Conservation (phyloP, 2,797 vertebrate species). For the Thunnus albacares region DNA sequence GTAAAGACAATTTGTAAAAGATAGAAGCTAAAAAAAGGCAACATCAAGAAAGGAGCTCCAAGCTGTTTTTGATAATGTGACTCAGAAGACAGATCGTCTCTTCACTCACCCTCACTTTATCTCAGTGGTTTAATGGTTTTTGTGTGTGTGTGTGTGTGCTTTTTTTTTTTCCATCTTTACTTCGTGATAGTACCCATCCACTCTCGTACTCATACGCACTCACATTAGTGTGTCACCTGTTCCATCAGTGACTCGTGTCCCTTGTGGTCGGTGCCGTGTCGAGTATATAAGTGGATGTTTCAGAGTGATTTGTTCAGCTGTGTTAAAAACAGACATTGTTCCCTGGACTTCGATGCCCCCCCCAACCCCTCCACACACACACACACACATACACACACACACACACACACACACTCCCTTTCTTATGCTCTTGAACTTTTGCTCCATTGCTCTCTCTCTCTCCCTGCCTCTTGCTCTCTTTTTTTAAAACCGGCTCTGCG, state of each 20-base stretch:
- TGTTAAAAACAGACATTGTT: constrained; percentile 47
- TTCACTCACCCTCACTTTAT: constrained; percentile 19
- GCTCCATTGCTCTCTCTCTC: constrained; percentile 18
- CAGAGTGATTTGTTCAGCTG: constrained; percentile 39
- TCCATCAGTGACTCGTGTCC: constrained; percentile 59
- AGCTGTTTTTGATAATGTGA: constrained; percentile 5
- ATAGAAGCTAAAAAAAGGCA: background rate
- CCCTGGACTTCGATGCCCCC: background rate
- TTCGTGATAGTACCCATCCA: background rate
- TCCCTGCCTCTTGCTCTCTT: constrained; percentile 14
- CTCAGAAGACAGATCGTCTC: background rate
- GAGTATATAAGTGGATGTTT: constrained; percentile 52
- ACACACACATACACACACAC: no score
- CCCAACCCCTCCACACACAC: background rate
- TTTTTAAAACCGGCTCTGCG: constrained; percentile 34
- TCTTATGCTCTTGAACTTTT: constrained; percentile 26
- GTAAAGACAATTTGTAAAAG: background rate
- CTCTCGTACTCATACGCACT: constrained; percentile 20
- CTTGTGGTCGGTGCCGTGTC: constrained; percentile 36
- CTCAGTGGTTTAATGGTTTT: background rate
- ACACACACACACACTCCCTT: background rate
- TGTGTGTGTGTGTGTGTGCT: background rate
- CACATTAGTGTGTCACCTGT: constrained; percentile 53
- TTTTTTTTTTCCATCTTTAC: background rate
- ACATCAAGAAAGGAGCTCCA: background rate